phyloP scores from a whole-genome alignment of 2,113 vertebrate species.

The Toxotes chatareus region DNA sequence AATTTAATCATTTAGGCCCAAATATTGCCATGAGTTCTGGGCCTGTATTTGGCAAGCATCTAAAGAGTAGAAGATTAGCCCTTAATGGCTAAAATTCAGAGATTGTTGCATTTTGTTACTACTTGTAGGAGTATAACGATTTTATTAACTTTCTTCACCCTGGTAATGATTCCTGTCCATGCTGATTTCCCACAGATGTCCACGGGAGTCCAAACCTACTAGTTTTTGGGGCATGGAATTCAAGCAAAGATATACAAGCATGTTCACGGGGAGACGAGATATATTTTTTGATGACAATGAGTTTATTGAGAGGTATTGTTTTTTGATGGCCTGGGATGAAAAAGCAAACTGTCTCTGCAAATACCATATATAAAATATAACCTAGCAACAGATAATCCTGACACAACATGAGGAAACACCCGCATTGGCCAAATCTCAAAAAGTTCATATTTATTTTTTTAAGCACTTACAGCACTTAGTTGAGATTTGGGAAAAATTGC shows the following conservation, averaged over 20 bases:
- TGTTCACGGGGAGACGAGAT: too few species aligned
- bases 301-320: not conserved
- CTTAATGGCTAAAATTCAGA: not conserved
- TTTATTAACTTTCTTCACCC: not conserved
- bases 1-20: not conserved
- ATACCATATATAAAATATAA: not conserved
- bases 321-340: not conserved
- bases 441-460: too few species aligned
- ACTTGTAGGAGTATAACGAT: not conserved
- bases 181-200: not conserved
- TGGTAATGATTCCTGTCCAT: not conserved
- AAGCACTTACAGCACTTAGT: too few species aligned
- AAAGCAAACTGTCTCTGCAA: not conserved
- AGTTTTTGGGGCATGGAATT: not conserved
- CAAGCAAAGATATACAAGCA: not conserved
- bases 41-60: not conserved
- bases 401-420: not conserved
- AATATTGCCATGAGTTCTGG: not conserved
- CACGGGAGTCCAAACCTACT: not conserved
- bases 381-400: not conserved
- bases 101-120: not conserved
- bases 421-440: too few species aligned
- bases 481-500: too few species aligned
- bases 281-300: not conserved
- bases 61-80: not conserved